These are phyloP conservation scores for Catharus minimus DNA, from an alignment of 2,113 vertebrate genomes.

Conservation along the genomic window DNA sequence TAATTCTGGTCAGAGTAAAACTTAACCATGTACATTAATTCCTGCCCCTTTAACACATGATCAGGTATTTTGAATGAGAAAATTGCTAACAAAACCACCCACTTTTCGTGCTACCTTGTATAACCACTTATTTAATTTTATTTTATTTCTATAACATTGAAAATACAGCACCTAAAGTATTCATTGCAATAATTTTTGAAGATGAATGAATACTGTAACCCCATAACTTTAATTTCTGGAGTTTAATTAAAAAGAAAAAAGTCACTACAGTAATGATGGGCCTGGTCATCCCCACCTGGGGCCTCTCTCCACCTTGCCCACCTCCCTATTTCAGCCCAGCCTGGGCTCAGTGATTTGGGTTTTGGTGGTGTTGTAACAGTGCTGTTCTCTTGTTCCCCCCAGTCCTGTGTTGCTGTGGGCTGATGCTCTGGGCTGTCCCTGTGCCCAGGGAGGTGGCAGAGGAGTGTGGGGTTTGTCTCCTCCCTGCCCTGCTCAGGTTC, in stretches of 20 bases:
- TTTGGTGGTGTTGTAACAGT: rapidly evolving
- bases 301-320: background rate
- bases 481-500: too few species aligned
- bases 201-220: background rate
- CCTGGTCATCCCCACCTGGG: background rate
- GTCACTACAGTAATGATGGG: background rate
- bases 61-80: background rate
- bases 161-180: background rate
- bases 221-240: background rate
- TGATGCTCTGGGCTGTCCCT: background rate
- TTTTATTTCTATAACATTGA: background rate
- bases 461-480: background rate
- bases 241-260: background rate
- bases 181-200: background rate
- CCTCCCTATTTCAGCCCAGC: background rate
- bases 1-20: background rate
- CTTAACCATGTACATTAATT: background rate
- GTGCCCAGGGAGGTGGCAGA: too few species aligned
- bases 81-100: background rate
- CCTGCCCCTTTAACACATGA: background rate
- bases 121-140: background rate
- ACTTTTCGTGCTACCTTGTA: background rate
- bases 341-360: rapidly evolving
- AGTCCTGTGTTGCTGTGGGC: background rate
- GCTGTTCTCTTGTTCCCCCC: rapidly evolving